Evolutionary conservation across 1,140 invertebrate species (phyloP).

Genomic region (Drosophila bocki): DNA sequence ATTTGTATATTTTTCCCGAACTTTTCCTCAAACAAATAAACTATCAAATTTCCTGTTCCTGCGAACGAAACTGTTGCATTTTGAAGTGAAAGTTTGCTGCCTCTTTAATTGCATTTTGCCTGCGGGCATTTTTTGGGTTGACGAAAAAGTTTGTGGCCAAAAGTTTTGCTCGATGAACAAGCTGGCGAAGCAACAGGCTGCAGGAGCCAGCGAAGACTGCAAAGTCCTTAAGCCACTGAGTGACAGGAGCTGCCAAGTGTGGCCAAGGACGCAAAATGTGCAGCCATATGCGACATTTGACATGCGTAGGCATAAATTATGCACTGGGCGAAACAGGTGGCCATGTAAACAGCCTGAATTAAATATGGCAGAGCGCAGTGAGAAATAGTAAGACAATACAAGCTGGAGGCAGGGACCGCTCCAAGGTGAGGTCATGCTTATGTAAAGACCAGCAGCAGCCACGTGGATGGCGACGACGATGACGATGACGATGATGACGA

Average conservation of each 20-base stretch:
- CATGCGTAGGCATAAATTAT: constrained; percentile 61
- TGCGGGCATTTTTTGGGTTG: constrained; percentile 45
- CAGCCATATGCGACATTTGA: constrained; percentile 52
- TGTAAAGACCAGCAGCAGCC: constrained; percentile 44
- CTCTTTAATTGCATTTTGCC: constrained; percentile 50
- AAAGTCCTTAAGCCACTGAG: constrained; percentile 55
- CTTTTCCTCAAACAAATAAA: background rate
- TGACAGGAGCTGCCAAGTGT: constrained; percentile 48
- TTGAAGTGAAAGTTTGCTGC: constrained; percentile 16
- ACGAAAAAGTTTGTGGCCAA: constrained; percentile 40
- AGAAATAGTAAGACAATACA: constrained; percentile 22
- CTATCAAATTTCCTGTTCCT: constrained; percentile 3
- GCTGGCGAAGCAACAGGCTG: constrained; percentile 43
- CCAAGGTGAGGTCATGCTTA: constrained; percentile 62
- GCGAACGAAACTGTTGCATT: constrained; percentile 23
- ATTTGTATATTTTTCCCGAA: background rate
- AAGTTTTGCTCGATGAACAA: constrained; percentile 23
- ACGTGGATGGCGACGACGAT: constrained; percentile 48
- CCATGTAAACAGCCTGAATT: constrained; percentile 27
- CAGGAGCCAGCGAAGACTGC: constrained; percentile 26
- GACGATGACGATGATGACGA: constrained; percentile 46
- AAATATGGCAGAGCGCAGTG: constrained; percentile 8
- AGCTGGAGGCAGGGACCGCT: constrained; percentile 3
- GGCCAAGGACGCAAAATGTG: constrained; percentile 26
- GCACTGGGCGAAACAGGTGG: constrained; percentile 45